Evolutionary conservation across 2,113 vertebrate species (phyloP).

Genomic region (Muntiacus muntjak): DNA sequence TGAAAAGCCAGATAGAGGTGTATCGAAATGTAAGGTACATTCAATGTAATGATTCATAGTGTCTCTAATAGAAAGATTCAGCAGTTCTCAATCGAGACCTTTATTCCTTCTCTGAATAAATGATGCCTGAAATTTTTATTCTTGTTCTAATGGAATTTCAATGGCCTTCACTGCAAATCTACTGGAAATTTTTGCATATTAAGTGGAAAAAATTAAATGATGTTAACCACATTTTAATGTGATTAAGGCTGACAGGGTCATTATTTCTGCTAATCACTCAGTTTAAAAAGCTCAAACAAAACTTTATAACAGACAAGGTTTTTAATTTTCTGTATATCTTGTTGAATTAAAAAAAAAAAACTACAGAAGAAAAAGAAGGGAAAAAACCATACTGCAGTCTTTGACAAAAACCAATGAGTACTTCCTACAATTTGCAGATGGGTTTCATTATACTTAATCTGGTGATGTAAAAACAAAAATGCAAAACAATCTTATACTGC

Average conservation of each 20-base stretch:
- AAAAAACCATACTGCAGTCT: conserved; percentile 30
- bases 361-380: conserved; percentile 44
- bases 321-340: conserved; percentile 81
- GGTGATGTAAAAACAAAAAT: conserved; percentile 66
- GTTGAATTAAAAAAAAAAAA: conserved; percentile 52
- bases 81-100: conserved; percentile 95
- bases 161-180: conserved; percentile 99
- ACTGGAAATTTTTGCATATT: conserved; percentile 99
- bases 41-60: conserved; percentile 91
- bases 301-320: conserved; percentile 86
- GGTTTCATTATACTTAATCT: conserved; percentile 73
- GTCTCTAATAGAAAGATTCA: conserved; percentile 95
- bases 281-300: conserved; percentile 95
- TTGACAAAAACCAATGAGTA: conserved; percentile 63
- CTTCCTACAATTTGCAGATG: conserved; percentile 67
- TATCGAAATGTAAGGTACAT: conserved; percentile 73
- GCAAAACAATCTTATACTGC: conserved; percentile 60
- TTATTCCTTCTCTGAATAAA: conserved; percentile 98
- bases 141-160: conserved; percentile 99
- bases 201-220: conserved; percentile 99
- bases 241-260: conserved; percentile 99
- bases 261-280: conserved; percentile 99
- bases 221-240: conserved; percentile 99
- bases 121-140: conserved; percentile 99
- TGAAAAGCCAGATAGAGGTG: conserved; percentile 69